These are phyloP conservation scores for Corvus hawaiiensis DNA, from an alignment of 2,113 vertebrate genomes.

Conservation along the genomic window DNA sequence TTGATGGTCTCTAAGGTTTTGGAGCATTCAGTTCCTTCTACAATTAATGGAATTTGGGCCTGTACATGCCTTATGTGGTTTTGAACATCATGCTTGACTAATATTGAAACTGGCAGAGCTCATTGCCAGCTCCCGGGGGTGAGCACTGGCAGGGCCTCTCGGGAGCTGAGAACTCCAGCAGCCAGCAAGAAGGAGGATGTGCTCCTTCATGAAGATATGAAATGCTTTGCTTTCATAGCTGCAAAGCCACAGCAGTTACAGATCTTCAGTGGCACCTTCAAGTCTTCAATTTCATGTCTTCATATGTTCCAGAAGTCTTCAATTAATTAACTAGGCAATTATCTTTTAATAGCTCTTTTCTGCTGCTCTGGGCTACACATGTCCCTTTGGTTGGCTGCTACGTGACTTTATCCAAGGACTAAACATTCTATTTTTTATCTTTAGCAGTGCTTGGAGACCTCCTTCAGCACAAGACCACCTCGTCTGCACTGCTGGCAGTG, in stretches of 20 bases:
- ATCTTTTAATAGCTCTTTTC: neutral
- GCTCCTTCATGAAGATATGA: neutral
- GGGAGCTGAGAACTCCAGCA: neutral
- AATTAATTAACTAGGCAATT: neutral
- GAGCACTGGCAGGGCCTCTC: neutral
- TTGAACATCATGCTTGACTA: neutral
- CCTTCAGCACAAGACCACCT: neutral
- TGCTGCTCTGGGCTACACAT: neutral
- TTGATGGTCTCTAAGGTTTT: neutral
- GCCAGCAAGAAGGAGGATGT: neutral
- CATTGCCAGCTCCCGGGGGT: accelerated
- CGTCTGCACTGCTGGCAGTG: neutral
- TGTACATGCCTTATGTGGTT: neutral
- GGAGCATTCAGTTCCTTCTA: neutral
- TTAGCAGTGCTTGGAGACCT: neutral
- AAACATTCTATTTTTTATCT: neutral
- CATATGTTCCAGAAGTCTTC: neutral
- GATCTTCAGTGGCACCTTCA: neutral
- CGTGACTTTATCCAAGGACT: neutral
- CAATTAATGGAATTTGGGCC: neutral
- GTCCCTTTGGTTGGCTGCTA: neutral
- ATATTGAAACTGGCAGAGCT: neutral
- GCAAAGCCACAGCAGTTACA: neutral
- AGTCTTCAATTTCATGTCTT: neutral
- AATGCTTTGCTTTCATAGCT: neutral